Evolutionary conservation across 2,113 vertebrate genomes (phyloP).

Genomic region (Sapayoa aenigma): DNA sequence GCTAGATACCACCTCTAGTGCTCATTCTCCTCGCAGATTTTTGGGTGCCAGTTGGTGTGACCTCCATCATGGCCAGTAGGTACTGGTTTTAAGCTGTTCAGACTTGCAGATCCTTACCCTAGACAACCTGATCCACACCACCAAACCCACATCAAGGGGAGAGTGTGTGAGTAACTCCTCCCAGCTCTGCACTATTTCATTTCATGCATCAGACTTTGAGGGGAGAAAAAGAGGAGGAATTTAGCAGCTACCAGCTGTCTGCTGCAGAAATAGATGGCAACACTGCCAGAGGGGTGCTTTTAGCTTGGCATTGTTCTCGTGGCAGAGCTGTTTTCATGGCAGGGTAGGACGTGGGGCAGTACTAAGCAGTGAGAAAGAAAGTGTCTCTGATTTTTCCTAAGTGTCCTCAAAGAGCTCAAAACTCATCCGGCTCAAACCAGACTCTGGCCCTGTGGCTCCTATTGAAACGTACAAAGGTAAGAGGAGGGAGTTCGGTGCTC

Average conservation of each 20-base stretch:
- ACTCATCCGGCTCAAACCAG: conserved; percentile 82
- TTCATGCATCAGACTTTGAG: background rate
- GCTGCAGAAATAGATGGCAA: background rate
- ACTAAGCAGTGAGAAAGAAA: background rate
- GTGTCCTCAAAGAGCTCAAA: conserved; percentile 82
- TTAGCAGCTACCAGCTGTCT: background rate
- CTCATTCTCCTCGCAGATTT: background rate
- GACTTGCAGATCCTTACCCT: background rate
- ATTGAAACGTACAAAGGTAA: conserved; percentile 87
- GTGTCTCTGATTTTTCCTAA: conserved; percentile 72
- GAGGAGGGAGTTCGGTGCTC: background rate
- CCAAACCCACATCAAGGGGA: fast-evolving
- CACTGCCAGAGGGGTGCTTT: background rate
- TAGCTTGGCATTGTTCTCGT: background rate
- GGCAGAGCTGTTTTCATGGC: background rate
- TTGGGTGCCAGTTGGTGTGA: background rate
- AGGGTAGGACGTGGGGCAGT: fast-evolving
- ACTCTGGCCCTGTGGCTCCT: conserved; percentile 80
- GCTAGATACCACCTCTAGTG: background rate
- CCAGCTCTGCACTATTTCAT: background rate
- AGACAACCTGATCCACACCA: background rate
- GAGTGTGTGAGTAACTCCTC: background rate
- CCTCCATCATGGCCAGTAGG: background rate
- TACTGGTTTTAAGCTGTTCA: background rate
- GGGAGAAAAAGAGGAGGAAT: background rate